Conservation (phyloP, 2,797 vertebrate species). For the Cossypha niveicapilla region DNA sequence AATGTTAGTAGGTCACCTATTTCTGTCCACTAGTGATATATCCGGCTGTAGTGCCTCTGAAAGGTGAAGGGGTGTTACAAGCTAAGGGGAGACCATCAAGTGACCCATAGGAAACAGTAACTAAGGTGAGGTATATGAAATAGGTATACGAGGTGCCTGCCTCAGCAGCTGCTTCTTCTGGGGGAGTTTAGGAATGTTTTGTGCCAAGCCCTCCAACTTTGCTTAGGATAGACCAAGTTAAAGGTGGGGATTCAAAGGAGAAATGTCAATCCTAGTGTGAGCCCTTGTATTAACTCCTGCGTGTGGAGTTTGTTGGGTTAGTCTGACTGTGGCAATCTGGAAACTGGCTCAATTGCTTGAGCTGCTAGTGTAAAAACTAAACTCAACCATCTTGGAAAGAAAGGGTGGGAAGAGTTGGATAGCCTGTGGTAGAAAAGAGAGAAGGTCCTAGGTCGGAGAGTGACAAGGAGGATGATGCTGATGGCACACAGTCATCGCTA, state of each 20-base stretch:
- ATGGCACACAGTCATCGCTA: accelerated
- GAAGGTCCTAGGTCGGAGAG: neutral
- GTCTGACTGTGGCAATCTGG: neutral
- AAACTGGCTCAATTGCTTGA: neutral
- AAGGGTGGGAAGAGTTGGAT: neutral
- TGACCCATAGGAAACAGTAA: neutral
- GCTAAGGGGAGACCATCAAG: neutral
- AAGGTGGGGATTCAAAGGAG: neutral
- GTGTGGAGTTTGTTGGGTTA: accelerated
- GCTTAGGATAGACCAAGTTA: neutral
- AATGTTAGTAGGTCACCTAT: neutral
- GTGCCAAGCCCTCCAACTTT: neutral
- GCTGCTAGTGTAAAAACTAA: neutral
- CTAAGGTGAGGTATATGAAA: neutral
- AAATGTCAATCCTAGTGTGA: neutral
- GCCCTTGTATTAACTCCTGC: neutral
- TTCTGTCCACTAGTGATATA: neutral
- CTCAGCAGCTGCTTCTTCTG: neutral
- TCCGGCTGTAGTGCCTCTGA: neutral
- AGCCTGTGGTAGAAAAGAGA: neutral
- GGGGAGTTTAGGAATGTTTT: neutral
- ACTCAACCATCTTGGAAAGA: neutral
- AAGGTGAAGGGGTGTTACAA: neutral
- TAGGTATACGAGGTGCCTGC: neutral
- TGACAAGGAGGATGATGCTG: neutral